phyloP scores from a whole-genome alignment of 2,113 vertebrate species.

The Scolopax mira region DNA sequence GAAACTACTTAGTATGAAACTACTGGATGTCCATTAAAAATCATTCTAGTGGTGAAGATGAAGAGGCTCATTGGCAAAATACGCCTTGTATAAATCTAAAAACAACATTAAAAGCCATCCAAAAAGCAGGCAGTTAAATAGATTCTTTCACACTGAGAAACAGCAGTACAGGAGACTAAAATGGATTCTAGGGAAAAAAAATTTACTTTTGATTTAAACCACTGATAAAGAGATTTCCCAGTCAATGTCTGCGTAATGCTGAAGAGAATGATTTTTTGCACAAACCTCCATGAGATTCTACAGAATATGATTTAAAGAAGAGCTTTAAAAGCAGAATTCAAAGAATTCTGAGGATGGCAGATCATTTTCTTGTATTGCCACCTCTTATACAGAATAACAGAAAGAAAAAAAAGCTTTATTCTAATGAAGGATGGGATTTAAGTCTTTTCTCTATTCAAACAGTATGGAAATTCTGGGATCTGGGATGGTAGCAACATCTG shows the following conservation, averaged over 20 bases:
- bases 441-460: background rate
- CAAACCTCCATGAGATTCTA: background rate
- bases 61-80: constrained; percentile 57
- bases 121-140: constrained; percentile 43
- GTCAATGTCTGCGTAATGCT: background rate
- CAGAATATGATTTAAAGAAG: background rate
- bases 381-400: background rate
- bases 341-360: background rate
- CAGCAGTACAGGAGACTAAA: constrained; percentile 22
- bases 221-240: constrained; percentile 41
- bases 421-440: background rate
- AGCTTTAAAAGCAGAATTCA: background rate
- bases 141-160: constrained; percentile 47
- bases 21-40: constrained; percentile 60
- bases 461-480: background rate
- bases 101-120: constrained; percentile 48
- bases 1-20: constrained; percentile 49
- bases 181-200: constrained; percentile 27
- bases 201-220: constrained; percentile 10
- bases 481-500: background rate
- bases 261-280: background rate
- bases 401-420: background rate
- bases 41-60: constrained; percentile 52
- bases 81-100: constrained; percentile 34
- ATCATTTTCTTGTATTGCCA: background rate